Percentiles rank a stretch among this genome's conserved stretches.
These are phyloP conservation scores for Phania funesta DNA, from an alignment of 2,888 invertebrate species.

Conservation along the genomic window DNA sequence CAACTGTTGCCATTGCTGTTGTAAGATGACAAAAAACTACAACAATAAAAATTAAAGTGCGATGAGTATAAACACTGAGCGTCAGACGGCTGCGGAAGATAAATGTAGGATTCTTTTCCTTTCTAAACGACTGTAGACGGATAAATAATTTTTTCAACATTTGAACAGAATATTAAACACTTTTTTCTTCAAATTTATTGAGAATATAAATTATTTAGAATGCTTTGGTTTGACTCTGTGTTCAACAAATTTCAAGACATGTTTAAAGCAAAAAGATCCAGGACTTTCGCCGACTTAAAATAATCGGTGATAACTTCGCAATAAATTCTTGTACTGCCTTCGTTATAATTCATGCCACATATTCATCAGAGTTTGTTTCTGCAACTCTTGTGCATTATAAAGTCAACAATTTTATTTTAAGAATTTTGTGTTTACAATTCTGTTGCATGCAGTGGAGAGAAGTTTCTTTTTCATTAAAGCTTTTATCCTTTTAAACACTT, in stretches of 20 bases:
- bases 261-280: too few species aligned
- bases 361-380: not conserved
- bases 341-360: not conserved
- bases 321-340: not conserved
- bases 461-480: not conserved
- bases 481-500: conserved; percentile 52
- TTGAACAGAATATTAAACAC: too few species aligned
- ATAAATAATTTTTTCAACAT: not conserved
- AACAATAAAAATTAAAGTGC: conserved; percentile 35
- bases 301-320: not conserved
- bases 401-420: conserved; percentile 5
- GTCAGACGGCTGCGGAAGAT: not conserved
- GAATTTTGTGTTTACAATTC: not conserved
- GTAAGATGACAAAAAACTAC: not conserved
- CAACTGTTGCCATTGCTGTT: conserved; percentile 8
- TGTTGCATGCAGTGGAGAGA: not conserved
- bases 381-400: not conserved
- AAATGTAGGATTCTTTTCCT: not conserved
- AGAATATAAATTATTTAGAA: too few species aligned
- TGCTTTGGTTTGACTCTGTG: too few species aligned
- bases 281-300: too few species aligned
- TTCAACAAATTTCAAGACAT: too few species aligned
- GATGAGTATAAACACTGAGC: not conserved
- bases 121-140: not conserved
- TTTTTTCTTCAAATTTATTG: too few species aligned